Evolutionary conservation across 2,888 invertebrate genomes (phyloP).

Genomic region (Protodeltote pygarga): DNA sequence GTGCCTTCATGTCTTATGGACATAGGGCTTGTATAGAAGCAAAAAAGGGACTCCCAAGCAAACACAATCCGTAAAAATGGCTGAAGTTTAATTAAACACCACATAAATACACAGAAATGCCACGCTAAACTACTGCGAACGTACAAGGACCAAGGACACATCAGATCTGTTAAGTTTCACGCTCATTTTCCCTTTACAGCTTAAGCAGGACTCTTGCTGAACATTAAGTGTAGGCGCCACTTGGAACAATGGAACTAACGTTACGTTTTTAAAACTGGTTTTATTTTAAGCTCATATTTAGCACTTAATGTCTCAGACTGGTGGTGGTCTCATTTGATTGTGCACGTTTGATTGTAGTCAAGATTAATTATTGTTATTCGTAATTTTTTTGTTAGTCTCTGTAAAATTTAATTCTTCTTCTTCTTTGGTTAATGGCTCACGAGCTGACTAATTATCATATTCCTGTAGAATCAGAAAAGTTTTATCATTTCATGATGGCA

Average conservation of each 20-base stretch:
- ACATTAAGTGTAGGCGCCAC: conserved; percentile 24
- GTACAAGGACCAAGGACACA: conserved; percentile 29
- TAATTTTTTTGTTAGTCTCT: too few relatives aligned
- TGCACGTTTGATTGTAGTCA: too few relatives aligned
- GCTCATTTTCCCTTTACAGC: conserved; percentile 29
- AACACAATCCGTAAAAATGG: conserved; percentile 7
- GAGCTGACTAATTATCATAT: too few relatives aligned
- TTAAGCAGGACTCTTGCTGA: conserved; percentile 17
- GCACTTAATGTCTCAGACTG: conserved; percentile 9
- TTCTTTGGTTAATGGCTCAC: too few relatives aligned
- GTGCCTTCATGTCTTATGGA: too few relatives aligned
- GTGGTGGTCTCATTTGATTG: neutral
- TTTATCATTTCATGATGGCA: too few relatives aligned
- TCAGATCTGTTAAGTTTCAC: conserved; percentile 40
- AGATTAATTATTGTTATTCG: too few relatives aligned
- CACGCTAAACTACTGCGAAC: conserved; percentile 60
- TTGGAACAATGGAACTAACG: conserved; percentile 18
- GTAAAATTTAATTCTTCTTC: too few relatives aligned
- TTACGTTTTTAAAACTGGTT: conserved; percentile 31
- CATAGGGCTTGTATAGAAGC: too few relatives aligned
- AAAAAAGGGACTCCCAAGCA: too few relatives aligned
- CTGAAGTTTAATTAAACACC: conserved; percentile 65
- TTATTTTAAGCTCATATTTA: conserved; percentile 27
- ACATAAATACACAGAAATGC: conserved; percentile 65
- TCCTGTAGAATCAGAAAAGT: too few relatives aligned